Percentiles rank a stretch among this genome's conserved stretches.
Evolutionary conservation across 2,888 invertebrate genomes (phyloP).

Genomic region (Trisateles emortualis): DNA sequence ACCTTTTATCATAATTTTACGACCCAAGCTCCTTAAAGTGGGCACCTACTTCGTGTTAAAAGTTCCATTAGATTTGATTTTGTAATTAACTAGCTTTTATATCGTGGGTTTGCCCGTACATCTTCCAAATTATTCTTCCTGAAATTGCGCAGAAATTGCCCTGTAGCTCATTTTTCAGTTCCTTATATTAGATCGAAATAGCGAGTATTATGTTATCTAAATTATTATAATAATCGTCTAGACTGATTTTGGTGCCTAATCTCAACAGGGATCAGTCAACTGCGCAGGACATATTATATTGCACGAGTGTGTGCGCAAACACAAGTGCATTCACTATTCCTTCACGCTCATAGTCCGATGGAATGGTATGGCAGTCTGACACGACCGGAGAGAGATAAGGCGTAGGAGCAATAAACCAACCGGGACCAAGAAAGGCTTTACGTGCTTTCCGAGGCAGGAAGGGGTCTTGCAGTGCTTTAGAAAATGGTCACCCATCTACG

Average conservation of each 20-base stretch:
- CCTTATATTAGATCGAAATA: neutral
- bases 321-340: too few relatives aligned
- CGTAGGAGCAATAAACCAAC: too few relatives aligned
- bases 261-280: too few relatives aligned
- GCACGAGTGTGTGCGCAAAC: too few relatives aligned
- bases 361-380: too few relatives aligned
- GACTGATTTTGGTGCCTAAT: neutral
- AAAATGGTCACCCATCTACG: too few relatives aligned
- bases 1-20: conserved; percentile 83
- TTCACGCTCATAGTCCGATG: too few relatives aligned
- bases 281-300: too few relatives aligned
- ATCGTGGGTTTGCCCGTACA: conserved; percentile 7
- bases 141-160: conserved; percentile 3
- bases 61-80: conserved; percentile 68
- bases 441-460: too few relatives aligned
- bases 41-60: conserved; percentile 73
- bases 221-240: neutral
- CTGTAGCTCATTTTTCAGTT: neutral
- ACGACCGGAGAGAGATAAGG: too few relatives aligned
- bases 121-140: neutral
- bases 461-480: too few relatives aligned
- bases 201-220: neutral
- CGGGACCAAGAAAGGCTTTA: too few relatives aligned
- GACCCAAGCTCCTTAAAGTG: conserved; percentile 71
- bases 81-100: conserved; percentile 60